Evolutionary conservation across 2,888 invertebrate genomes (phyloP), one percentile per base, ranked within the genome.

Genomic region (Trilocha varians): DNA sequence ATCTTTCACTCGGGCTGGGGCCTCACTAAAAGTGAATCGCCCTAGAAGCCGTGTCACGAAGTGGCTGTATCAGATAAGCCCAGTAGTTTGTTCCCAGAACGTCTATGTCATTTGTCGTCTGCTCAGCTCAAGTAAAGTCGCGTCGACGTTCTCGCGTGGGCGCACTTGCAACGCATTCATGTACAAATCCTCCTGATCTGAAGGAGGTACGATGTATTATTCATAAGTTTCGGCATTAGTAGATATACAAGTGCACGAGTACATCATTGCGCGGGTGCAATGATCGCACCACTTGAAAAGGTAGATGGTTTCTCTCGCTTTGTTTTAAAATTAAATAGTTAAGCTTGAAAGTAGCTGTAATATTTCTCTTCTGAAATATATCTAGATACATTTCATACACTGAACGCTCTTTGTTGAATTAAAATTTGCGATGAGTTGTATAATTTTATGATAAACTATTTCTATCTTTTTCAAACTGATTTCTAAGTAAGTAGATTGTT

Each of bases 31-130:
- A 64, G 62, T 63, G 62, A 65, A 62, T 66, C 52, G 62, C 62
- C 57, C 53, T 51, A 62, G 68, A 59, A 62, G 65, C 60, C 53
- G 60, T 67, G 80, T 82, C 84, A 83, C 79, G 83, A 76, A 61
- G 67, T 59, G 65, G 58, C 65, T 78, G 77, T 70, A 82, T 82
- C 83, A 70, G 84, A 84, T 84, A 83, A 82, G 67, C 67, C 71
- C 68, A 65, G 78, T 74, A 79, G 79, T 82, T 83, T 78, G 80
- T 82, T 70, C 75, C 65, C 60, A 55, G 67, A 70, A 70, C 66
- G 65, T 62, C 65, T 55, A 65, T 60, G 73, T 72, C 77, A 78
- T 79, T 78, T 78, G 76, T 80, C 74, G 72, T 70, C 65, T 65
- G 61, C 59, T 62, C 59, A 58, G 58, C 63, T 59, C 55, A 57